Percentiles rank a stretch among this genome's conserved stretches.
Evolutionary conservation across 2,797 vertebrate genomes (phyloP).

Genomic region (Myoxocephalus aenaeus): DNA sequence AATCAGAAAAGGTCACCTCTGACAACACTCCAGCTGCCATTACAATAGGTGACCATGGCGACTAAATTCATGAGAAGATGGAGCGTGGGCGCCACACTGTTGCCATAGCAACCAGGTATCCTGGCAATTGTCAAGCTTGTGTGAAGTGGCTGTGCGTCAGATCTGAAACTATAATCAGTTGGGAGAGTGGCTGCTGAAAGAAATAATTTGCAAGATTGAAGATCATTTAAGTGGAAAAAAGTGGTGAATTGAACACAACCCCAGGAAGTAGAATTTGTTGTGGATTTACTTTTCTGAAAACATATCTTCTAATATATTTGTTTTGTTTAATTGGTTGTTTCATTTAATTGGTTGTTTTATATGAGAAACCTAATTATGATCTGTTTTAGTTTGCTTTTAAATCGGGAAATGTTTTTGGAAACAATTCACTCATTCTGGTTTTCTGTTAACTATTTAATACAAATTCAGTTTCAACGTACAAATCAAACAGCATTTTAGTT

Average conservation of each 20-base stretch:
- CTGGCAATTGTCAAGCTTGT: slow-evolving; percentile 45
- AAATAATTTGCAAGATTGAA: background rate
- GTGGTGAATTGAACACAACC: background rate
- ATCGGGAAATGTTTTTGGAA: no score
- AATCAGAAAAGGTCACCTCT: slow-evolving; percentile 35
- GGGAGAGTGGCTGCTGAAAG: background rate
- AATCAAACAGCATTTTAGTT: background rate
- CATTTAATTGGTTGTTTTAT: background rate
- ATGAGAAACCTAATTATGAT: background rate
- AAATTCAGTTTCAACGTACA: background rate
- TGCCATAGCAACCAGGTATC: slow-evolving; percentile 66
- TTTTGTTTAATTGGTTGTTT: no score
- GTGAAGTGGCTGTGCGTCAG: slow-evolving; percentile 47
- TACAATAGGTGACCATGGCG: slow-evolving; percentile 65
- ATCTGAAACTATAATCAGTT: slow-evolving; percentile 17
- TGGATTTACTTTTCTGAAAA: no score
- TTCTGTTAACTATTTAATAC: background rate
- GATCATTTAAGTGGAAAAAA: background rate
- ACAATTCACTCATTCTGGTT: background rate
- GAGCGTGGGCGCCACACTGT: slow-evolving; percentile 58
- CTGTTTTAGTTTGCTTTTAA: background rate
- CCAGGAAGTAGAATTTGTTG: background rate
- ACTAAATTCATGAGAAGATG: slow-evolving; percentile 63
- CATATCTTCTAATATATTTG: background rate
- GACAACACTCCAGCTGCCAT: slow-evolving; percentile 49